Base-by-base conservation (phyloP, 2,797 vertebrate genomes). In the Bradypus variegatus region DNA sequence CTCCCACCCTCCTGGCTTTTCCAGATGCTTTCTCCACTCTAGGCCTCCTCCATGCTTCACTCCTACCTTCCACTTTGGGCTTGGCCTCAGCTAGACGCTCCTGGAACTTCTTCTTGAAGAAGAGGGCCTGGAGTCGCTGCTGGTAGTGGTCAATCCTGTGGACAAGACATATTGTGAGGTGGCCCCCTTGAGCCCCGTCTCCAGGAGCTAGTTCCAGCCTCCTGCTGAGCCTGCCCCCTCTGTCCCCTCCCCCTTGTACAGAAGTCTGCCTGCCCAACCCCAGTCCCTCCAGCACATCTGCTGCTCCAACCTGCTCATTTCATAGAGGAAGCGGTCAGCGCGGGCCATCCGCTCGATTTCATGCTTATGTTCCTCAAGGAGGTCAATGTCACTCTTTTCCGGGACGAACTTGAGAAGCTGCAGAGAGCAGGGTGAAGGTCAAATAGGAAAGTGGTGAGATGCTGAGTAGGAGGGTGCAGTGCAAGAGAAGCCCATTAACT, bases 41-140 rank as follows among this genome's bases (percentile, higher is more conserved):
- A 70, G 36, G 72, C 12, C 41, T 29, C 41, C 84, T 62, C 33
- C n/a, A 29, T 23, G 5, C 80, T 65, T 72, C 91, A 85, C 80
- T 4, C 84, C 79, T 97, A 99, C 99, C 99, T 98, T 99, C 99
- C 79, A 98, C 98, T 96, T 99, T 99, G 3, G 99, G 99, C 95
- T 99, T 99, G 94, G 98, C 98, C 97, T 99, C 99, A 25, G 98
- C 98, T 14, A 99, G 97, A 55, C 99, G 98, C 96, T 99, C 99
- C 53, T 98, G 98, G 96, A 99, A 99, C 96, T 99, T 99, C 98
- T 99, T 99, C 97, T 99, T 99, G 92, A 99, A 99, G 97, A 99
- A 99, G 55, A 99, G 97, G 48, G 99, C 98, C 96, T 99, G 99
- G 53, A 99, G 98, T 77, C 98, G 97, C 91, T 99, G 99, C 96